phyloP scores from a whole-genome alignment of 2,888 invertebrate genomes.

The Oxyscelio sp. region DNA sequence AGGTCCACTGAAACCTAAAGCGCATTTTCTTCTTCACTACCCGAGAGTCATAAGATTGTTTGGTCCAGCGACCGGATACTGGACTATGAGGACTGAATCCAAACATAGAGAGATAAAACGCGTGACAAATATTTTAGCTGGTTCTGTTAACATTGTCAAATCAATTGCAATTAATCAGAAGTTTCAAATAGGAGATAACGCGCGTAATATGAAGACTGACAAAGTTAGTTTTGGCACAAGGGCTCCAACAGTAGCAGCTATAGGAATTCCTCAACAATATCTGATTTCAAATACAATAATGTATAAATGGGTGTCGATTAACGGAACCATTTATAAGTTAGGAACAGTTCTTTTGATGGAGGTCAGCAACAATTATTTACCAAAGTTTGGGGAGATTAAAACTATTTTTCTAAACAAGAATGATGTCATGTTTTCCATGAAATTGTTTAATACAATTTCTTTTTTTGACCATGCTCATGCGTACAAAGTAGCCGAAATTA shows the following conservation, averaged over 20 bases:
- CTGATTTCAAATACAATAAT: background rate
- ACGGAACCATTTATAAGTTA: conserved; percentile 17
- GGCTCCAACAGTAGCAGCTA: background rate
- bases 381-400: conserved; percentile 16
- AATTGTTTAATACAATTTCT: conserved; percentile 8
- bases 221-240: conserved; percentile 8
- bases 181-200: conserved; percentile 24
- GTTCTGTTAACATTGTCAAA: conserved; percentile 33
- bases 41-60: conserved; percentile 17
- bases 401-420: background rate
- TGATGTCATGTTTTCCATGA: conserved; percentile 8
- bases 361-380: conserved; percentile 6
- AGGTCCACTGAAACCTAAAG: conserved; percentile 39
- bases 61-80: conserved; percentile 29
- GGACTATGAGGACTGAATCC: conserved; percentile 49
- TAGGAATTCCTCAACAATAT: background rate
- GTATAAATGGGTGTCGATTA: conserved; percentile 2
- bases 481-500: conserved; percentile 20
- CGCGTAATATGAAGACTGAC: conserved; percentile 10
- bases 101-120: conserved; percentile 44
- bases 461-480: conserved; percentile 16
- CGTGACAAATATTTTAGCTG: conserved; percentile 27
- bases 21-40: conserved; percentile 49
- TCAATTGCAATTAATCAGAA: conserved; percentile 36
- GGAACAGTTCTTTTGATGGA: conserved; percentile 18